phyloP scores from a whole-genome alignment of 1,140 invertebrate species.

The Cotesia vestalis region DNA sequence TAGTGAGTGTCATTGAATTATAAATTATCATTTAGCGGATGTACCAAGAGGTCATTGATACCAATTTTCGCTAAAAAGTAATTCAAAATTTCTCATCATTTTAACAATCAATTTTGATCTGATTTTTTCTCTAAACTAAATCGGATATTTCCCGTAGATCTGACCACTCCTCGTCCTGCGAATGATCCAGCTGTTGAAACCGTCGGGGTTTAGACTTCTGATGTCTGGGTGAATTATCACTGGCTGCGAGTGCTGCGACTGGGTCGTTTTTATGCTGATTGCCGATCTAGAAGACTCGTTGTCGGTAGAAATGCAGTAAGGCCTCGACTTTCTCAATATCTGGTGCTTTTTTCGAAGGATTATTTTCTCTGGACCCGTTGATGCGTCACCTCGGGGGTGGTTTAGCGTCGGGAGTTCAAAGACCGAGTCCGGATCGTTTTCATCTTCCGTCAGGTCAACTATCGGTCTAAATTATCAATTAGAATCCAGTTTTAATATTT shows the following conservation, averaged over 20 bases:
- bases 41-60: not conserved
- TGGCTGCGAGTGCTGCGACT: slow-evolving; percentile 39
- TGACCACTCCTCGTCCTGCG: slow-evolving; percentile 56
- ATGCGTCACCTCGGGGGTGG: slow-evolving; percentile 11
- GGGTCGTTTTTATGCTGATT: slow-evolving; percentile 17
- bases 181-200: slow-evolving; percentile 45
- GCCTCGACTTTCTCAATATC: slow-evolving; percentile 11
- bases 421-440: slow-evolving; percentile 26
- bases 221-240: slow-evolving; percentile 21
- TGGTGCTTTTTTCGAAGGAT: not conserved
- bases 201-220: not conserved
- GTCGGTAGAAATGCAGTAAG: slow-evolving; percentile 13
- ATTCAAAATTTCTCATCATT: no score
- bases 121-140: slow-evolving; percentile 24
- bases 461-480: slow-evolving; percentile 2
- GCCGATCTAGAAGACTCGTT: slow-evolving; percentile 24
- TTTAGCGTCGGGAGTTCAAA: slow-evolving; percentile 5
- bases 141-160: slow-evolving; percentile 55
- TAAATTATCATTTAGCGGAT: not conserved
- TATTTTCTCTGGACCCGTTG: slow-evolving; percentile 10
- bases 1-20: not conserved
- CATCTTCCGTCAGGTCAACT: slow-evolving; percentile 17
- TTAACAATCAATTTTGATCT: not conserved
- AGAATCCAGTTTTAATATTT: no score
- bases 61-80: not conserved